These are phyloP conservation scores for Anabas testudineus DNA, from an alignment of 2,797 vertebrate species.

Conservation along the genomic window DNA sequence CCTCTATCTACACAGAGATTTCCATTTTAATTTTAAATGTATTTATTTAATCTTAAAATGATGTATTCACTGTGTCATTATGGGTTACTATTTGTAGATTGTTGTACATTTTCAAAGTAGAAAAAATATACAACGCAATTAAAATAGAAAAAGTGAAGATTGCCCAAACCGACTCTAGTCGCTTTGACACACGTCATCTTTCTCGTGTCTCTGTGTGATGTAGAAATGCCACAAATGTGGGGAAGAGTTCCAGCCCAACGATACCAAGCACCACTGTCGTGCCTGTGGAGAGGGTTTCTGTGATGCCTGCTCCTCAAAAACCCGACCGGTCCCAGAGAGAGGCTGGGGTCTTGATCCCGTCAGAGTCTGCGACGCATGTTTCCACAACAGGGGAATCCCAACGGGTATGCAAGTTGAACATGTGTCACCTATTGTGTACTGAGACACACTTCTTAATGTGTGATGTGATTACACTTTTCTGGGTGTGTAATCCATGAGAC, in stretches of 20 bases:
- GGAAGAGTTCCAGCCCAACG: constrained; percentile 91
- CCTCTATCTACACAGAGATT: too few relatives aligned
- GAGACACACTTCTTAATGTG: neutral
- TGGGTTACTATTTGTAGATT: too few relatives aligned
- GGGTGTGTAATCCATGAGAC: neutral
- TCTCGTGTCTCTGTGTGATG: constrained; percentile 30
- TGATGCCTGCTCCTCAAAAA: constrained; percentile 93
- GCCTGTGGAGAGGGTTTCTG: constrained; percentile 98
- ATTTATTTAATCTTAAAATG: too few relatives aligned
- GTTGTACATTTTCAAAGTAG: too few relatives aligned
- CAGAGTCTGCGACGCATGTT: constrained; percentile 95
- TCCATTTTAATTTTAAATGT: too few relatives aligned
- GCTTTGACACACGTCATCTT: neutral
- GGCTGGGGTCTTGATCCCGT: constrained; percentile 96
- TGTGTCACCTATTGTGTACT: neutral
- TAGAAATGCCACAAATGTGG: constrained; percentile 94
- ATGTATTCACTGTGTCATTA: too few relatives aligned
- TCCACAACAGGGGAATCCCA: constrained; percentile 81
- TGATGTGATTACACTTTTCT: too few relatives aligned
- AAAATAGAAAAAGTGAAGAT: too few relatives aligned
- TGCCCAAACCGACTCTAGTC: too few relatives aligned
- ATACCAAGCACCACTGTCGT: constrained; percentile 98
- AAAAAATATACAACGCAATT: too few relatives aligned
- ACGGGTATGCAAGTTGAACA: constrained; percentile 66
- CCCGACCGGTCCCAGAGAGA: constrained; percentile 93